Conservation (phyloP, 2,797 vertebrate species). For the Cuculus canorus region DNA sequence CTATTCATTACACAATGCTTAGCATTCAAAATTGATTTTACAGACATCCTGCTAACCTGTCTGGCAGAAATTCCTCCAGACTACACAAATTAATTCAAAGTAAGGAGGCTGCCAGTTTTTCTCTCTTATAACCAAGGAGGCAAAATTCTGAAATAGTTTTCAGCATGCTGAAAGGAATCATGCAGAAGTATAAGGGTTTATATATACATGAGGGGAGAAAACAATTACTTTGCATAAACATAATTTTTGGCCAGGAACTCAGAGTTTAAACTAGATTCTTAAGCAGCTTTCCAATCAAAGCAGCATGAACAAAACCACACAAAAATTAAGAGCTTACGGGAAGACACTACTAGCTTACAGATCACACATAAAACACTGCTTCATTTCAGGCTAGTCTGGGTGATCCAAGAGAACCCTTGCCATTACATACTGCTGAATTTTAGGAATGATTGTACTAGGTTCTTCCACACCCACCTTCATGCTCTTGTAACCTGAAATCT, state of each 20-base stretch:
- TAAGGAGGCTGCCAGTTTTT: background rate
- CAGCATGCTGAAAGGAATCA: background rate
- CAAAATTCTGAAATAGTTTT: background rate
- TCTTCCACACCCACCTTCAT: no score
- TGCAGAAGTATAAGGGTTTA: background rate
- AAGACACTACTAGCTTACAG: background rate
- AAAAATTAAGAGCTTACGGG: background rate
- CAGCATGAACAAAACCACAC: background rate
- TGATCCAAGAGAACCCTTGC: background rate
- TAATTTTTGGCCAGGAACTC: background rate
- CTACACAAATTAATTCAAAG: conserved; percentile 42
- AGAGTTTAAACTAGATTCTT: background rate
- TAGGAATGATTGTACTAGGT: background rate
- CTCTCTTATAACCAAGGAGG: background rate
- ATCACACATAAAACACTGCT: background rate
- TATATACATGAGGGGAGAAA: background rate
- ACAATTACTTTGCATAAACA: background rate
- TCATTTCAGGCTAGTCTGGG: background rate
- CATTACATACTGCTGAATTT: background rate
- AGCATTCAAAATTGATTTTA: conserved; percentile 58
- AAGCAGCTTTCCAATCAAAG: background rate
- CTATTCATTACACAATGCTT: conserved; percentile 40
- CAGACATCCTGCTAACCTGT: conserved; percentile 54
- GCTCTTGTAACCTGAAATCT: background rate
- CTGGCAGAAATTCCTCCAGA: conserved; percentile 43